Evolutionary conservation across 2,888 invertebrate species (phyloP), one percentile per base, ranked within the genome.

Genomic region (Acrocyrtus sp.): DNA sequence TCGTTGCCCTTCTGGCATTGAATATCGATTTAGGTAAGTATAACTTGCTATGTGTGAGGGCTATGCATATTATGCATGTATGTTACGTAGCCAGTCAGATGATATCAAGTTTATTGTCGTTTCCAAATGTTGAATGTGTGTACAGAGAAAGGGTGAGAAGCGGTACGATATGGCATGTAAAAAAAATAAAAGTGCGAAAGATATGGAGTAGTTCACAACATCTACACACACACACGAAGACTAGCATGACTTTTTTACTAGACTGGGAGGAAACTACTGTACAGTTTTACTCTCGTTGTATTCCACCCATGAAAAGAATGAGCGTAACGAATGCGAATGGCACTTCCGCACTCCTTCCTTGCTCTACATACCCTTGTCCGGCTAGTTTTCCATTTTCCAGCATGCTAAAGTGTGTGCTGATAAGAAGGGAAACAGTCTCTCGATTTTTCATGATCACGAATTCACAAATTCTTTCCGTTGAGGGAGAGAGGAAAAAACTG

Each of bases 1-100:
- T 78, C 78, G 78, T 78, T 80, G 78, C 78, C 78, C 79, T 80
- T 74, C 75, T 80, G 76, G 78, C 79, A 80, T 78, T 80, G 78
- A 80, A 77, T 69, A 78, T 80, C 76, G 78, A 80, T 80, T 77
- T 70, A 74, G 79, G 79, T 80, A 77, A 78, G 79, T 78, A 29
- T 50, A 60, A 48, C 15, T 17, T 21, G 27, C 15, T 39, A 4
- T 24, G 24, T 45, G 57, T 43, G 50, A 48, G 51, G 47, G 15
- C 22, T 51, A 63, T 66, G 50, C 50, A 66, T 56, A 26, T 57
- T n/a, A 48, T 63, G 54, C 53, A 45, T 60, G 22, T 19, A 60
- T n/a, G 47, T 21, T n/a, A 24, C 10, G 24, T 24, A 27, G 51
- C 12, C 39, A 6, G 12, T 27, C 27, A 27, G 27, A 27, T 26